phyloP scores from a whole-genome alignment of 1,140 invertebrate species.

The Habropoda laboriosa region DNA sequence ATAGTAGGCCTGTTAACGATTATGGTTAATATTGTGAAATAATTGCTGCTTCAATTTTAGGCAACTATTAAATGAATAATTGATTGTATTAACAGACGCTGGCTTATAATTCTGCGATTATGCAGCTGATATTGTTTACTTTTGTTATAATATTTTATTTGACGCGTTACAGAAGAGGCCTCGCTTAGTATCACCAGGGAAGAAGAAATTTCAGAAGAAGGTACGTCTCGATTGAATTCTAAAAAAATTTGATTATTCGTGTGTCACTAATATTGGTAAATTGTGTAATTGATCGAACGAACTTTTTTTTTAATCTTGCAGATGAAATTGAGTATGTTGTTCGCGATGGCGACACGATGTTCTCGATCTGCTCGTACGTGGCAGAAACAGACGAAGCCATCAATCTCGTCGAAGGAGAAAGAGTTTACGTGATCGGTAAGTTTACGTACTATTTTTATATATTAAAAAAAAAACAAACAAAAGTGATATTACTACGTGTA shows the following conservation, averaged over 20 bases:
- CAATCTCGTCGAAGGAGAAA: slow-evolving; percentile 94
- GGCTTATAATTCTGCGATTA: no score
- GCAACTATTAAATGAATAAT: not conserved
- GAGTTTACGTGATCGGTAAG: slow-evolving; percentile 91
- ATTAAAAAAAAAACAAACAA: not conserved
- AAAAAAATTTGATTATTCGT: not conserved
- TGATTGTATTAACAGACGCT: slow-evolving; percentile 6
- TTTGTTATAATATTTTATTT: slow-evolving; percentile 21
- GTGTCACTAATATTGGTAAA: not conserved
- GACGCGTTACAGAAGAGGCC: slow-evolving; percentile 81
- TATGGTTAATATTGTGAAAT: not conserved
- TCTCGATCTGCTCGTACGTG: slow-evolving; percentile 91
- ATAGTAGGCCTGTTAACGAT: not conserved
- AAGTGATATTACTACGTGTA: no score
- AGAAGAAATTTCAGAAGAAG: slow-evolving; percentile 82
- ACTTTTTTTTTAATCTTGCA: slow-evolving; percentile 54
- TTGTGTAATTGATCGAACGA: slow-evolving; percentile 9
- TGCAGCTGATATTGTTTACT: no score
- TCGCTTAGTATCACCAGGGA: slow-evolving; percentile 84
- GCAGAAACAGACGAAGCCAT: slow-evolving; percentile 94
- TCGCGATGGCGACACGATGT: slow-evolving; percentile 89
- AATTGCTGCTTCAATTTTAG: not conserved
- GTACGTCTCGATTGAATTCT: slow-evolving; percentile 56
- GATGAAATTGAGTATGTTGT: slow-evolving; percentile 79
- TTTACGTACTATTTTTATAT: slow-evolving; percentile 5